Percentiles rank a stretch among this genome's conserved stretches.
Conservation (phyloP, 2,113 vertebrate genomes). For the Aspiorhynchus laticeps region DNA sequence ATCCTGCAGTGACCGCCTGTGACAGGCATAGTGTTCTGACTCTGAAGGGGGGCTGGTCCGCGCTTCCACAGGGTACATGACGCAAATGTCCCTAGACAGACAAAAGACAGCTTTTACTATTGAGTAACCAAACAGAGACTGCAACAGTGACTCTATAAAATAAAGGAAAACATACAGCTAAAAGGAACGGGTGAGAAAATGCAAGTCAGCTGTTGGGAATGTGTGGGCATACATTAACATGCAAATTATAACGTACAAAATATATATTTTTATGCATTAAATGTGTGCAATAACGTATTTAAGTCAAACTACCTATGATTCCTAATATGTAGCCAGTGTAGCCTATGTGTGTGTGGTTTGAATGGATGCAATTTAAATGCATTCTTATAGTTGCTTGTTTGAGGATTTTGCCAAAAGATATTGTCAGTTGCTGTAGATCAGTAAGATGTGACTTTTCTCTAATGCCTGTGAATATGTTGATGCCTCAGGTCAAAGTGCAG, state of each 20-base stretch:
- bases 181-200: constrained; percentile 21
- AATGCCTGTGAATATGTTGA: neutral
- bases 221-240: neutral
- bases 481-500: neutral
- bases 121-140: constrained; percentile 42
- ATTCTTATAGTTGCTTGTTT: neutral
- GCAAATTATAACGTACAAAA: neutral
- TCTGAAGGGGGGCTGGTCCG: constrained; percentile 17
- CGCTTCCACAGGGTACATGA: constrained; percentile 38
- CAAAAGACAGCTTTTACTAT: constrained; percentile 51
- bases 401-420: neutral
- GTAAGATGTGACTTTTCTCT: neutral
- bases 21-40: constrained; percentile 54
- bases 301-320: neutral
- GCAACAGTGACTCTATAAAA: constrained; percentile 41
- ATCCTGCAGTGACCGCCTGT: constrained; percentile 55
- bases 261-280: neutral
- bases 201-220: neutral
- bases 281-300: neutral
- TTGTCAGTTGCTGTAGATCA: neutral
- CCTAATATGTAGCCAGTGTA: no score
- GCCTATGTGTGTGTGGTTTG: no score
- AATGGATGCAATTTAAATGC: neutral
- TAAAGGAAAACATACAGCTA: constrained; percentile 16
- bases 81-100: constrained; percentile 49